Percentiles rank a stretch among this genome's conserved stretches.
phyloP scores from a whole-genome alignment of 2,113 vertebrate species.

The Herpetotheres cachinnans region DNA sequence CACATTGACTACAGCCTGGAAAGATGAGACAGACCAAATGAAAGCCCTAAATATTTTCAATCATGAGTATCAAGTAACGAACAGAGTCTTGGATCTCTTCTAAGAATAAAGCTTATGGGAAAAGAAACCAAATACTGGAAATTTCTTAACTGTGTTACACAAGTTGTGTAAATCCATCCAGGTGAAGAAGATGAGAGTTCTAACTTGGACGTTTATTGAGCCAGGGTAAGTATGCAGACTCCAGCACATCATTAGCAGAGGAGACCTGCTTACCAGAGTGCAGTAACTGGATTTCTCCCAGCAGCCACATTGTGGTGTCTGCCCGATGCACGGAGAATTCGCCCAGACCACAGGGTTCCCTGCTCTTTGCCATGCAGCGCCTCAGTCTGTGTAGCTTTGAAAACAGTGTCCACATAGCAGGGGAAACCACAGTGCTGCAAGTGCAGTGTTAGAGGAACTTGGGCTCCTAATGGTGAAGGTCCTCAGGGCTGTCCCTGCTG shows the following conservation, averaged over 20 bases:
- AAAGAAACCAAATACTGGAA: background rate
- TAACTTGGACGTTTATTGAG: background rate
- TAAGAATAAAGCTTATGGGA: background rate
- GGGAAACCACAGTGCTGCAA: background rate
- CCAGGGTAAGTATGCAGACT: background rate
- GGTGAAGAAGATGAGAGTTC: background rate
- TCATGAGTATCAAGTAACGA: too few relatives aligned
- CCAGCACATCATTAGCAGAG: background rate
- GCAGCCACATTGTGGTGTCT: background rate
- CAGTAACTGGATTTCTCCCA: background rate
- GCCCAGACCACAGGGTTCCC: background rate
- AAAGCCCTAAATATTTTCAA: background rate
- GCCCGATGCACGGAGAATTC: background rate
- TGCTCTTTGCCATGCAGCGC: background rate
- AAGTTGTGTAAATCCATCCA: background rate
- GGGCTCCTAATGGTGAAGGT: accelerated
- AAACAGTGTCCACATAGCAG: background rate
- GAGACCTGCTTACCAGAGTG: background rate
- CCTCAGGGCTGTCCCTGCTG: background rate
- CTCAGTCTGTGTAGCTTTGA: background rate
- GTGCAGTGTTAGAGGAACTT: background rate
- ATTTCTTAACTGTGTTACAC: background rate
- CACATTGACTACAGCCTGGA: background rate
- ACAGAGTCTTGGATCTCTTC: background rate
- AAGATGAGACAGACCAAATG: background rate